phyloP scores from a whole-genome alignment of 2,113 vertebrate species.

The Silurus meridionalis region DNA sequence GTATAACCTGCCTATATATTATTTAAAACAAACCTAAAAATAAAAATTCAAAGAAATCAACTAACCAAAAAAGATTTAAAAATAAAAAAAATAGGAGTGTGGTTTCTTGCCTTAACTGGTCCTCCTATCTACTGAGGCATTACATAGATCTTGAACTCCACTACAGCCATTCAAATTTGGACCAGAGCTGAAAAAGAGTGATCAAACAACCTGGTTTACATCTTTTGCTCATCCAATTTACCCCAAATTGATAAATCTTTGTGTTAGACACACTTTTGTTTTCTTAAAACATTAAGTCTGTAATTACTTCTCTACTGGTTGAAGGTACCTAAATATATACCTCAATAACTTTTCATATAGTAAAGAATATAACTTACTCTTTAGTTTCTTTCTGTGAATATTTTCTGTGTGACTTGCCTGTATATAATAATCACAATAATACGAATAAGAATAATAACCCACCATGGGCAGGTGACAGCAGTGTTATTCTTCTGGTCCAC shows the following conservation, averaged over 20 bases:
- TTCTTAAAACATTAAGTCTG: not conserved
- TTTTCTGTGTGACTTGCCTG: constrained; percentile 17
- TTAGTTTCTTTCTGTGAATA: not conserved
- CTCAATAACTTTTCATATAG: not conserved
- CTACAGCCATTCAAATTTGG: constrained; percentile 29
- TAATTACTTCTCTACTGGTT: not conserved
- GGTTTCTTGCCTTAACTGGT: constrained; percentile 64
- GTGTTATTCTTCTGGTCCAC: constrained; percentile 18
- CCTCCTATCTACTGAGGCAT: constrained; percentile 61
- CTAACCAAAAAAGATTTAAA: constrained; percentile 4
- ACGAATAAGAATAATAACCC: not conserved
- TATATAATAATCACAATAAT: not conserved
- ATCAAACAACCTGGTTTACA: constrained; percentile 14
- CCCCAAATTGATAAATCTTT: not conserved
- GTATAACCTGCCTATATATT: constrained; percentile 63
- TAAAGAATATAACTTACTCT: not conserved
- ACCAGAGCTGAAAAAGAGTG: constrained; percentile 21
- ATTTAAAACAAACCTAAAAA: constrained; percentile 60
- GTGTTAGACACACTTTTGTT: not conserved
- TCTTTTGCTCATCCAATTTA: not conserved
- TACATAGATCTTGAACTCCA: constrained; percentile 66
- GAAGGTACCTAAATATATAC: not conserved
- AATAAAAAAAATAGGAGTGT: constrained; percentile 41
- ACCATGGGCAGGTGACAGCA: not conserved
- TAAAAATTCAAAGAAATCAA: constrained; percentile 62